A percentile compares a stretch with the other conserved stretches of the same genome.
Conservation (phyloP, 2,888 invertebrate genomes). For the Melangyna quadrimaculata region DNA sequence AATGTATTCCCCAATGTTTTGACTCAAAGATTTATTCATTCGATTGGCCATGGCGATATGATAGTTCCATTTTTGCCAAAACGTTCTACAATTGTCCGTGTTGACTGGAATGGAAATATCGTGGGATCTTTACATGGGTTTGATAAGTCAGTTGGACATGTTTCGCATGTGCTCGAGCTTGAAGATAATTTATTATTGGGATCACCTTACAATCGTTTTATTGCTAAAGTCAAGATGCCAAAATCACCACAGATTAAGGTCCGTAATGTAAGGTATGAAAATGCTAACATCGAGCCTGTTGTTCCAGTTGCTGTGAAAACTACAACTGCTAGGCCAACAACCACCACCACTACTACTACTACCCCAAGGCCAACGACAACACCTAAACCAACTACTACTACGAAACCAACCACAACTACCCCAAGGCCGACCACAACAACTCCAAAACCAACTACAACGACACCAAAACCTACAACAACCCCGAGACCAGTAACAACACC, state of each 20-base stretch:
- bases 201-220: conserved; percentile 85
- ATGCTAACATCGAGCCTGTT: conserved; percentile 76
- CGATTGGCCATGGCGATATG: conserved; percentile 86
- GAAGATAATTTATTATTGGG: conserved; percentile 86
- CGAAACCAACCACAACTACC: conserved; percentile 69
- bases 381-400: conserved; percentile 65
- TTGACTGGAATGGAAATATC: conserved; percentile 88
- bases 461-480: conserved; percentile 68
- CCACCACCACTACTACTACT: conserved; percentile 68
- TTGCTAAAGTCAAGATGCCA: conserved; percentile 85
- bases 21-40: conserved; percentile 84
- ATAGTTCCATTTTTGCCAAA: conserved; percentile 77
- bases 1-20: conserved; percentile 85
- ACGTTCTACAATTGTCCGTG: conserved; percentile 84
- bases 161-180: conserved; percentile 87
- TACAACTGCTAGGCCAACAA: conserved; percentile 71
- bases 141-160: conserved; percentile 82
- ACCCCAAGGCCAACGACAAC: conserved; percentile 33
- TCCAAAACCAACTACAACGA: conserved; percentile 61
- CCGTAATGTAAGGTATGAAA: conserved; percentile 78
- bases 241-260: conserved; percentile 77
- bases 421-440: conserved; percentile 74
- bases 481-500: conserved; percentile 70
- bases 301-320: conserved; percentile 74
- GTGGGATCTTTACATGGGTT: conserved; percentile 86